Percentiles rank a stretch among this genome's conserved stretches.
phyloP scores from a whole-genome alignment of 2,113 vertebrate genomes.

The Myanophis thanlyinensis region DNA sequence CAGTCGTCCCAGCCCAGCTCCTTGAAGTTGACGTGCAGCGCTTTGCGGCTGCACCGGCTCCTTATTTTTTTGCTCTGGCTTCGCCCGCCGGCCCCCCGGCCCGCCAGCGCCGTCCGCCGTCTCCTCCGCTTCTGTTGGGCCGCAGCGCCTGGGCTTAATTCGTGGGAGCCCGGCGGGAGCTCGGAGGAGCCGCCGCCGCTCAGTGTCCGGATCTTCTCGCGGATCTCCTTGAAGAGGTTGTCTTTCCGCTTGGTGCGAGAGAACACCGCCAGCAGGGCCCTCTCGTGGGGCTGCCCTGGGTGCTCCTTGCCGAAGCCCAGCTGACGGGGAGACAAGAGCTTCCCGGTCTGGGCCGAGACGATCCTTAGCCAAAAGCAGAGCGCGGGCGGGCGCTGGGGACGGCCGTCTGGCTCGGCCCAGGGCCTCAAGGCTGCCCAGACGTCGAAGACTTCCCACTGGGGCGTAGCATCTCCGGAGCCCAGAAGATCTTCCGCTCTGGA shows the following conservation, averaged over 20 bases:
- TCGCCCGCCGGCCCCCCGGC: conserved; percentile 56
- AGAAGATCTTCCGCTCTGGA: conserved; percentile 70
- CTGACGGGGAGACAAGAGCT: conserved; percentile 50
- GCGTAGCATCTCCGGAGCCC: conserved; percentile 8
- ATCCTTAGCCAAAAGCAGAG: conserved; percentile 76
- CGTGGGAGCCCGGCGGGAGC: conserved; percentile 33
- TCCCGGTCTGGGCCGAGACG: conserved; percentile 59
- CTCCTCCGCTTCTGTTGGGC: conserved; percentile 15
- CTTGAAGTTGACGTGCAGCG: conserved; percentile 86
- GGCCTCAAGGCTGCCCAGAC: conserved; percentile 70
- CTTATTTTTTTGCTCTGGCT: conserved; percentile 70
- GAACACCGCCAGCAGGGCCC: conserved; percentile 79
- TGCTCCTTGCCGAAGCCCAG: conserved; percentile 69
- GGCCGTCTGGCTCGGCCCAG: conserved; percentile 35
- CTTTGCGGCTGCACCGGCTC: conserved; percentile 83
- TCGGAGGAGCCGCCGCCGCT: conserved; percentile 50
- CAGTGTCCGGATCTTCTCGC: conserved; percentile 76
- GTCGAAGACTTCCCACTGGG: conserved; percentile 83
- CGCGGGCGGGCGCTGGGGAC: neutral
- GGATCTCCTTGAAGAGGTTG: conserved; percentile 82
- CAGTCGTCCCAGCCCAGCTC: conserved; percentile 91
- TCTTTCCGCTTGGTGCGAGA: conserved; percentile 75
- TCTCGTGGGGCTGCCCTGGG: conserved; percentile 64
- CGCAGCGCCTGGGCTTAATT: conserved; percentile 38
- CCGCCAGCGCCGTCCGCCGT: conserved; percentile 63